A percentile compares a stretch with the other conserved stretches of the same genome.
These are phyloP conservation scores for Diplolepis rosae DNA, from an alignment of 2,888 invertebrate species.

Conservation along the genomic window DNA sequence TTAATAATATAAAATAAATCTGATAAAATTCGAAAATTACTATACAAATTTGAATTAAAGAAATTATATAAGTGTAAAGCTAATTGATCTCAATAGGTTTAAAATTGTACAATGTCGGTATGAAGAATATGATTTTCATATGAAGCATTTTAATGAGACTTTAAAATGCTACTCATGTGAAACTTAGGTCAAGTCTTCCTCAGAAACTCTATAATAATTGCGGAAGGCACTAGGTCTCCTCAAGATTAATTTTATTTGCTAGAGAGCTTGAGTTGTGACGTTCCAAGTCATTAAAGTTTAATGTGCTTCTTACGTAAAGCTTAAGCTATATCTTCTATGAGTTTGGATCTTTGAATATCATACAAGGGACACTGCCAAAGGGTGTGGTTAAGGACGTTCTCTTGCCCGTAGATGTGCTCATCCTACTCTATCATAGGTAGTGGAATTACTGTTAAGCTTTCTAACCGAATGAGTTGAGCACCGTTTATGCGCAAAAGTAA, in stretches of 20 bases:
- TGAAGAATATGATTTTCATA: not conserved
- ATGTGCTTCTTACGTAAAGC: not conserved
- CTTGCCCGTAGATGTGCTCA: no score
- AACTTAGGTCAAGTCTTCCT: not conserved
- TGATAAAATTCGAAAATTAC: not conserved
- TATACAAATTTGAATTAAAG: not conserved
- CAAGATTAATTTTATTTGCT: slow-evolving; percentile 21
- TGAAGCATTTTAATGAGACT: not conserved
- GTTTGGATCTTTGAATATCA: no score
- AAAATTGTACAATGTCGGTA: not conserved
- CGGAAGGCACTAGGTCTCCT: slow-evolving; percentile 6
- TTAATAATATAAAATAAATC: not conserved
- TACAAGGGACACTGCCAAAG: no score
- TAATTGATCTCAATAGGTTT: not conserved
- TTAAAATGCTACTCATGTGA: not conserved
- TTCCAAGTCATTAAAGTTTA: not conserved
- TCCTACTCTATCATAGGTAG: no score
- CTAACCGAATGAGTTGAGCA: no score
- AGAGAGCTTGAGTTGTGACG: not conserved
- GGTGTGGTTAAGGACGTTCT: no score
- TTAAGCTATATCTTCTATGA: not conserved
- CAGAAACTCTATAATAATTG: not conserved
- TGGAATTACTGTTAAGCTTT: no score
- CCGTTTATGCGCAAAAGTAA: no score
- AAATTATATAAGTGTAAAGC: not conserved